Evolutionary conservation across 2,113 vertebrate genomes (phyloP).

Genomic region (Tylochromis polylepis): DNA sequence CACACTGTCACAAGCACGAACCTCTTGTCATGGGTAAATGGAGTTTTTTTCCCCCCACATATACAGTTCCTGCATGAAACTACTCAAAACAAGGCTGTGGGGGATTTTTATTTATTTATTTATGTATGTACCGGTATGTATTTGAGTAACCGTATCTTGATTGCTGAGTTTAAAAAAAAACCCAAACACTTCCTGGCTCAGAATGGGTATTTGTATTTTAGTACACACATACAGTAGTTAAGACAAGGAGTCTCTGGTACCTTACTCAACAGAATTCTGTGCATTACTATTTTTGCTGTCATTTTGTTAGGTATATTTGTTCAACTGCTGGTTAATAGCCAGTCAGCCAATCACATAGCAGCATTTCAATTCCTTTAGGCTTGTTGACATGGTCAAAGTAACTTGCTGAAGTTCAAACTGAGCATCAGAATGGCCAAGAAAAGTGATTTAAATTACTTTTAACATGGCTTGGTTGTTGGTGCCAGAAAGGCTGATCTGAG

Average conservation of each 20-base stretch:
- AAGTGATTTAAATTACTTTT: background rate
- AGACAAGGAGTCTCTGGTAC: background rate
- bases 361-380: background rate
- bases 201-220: rapidly evolving
- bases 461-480: background rate
- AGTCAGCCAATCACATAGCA: background rate
- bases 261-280: background rate
- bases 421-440: background rate
- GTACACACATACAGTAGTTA: background rate
- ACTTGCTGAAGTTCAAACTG: rapidly evolving
- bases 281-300: background rate
- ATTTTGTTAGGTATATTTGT: background rate
- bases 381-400: background rate
- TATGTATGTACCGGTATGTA: background rate
- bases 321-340: background rate
- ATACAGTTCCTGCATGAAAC: background rate
- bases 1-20: background rate
- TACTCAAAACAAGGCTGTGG: background rate
- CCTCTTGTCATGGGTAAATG: background rate
- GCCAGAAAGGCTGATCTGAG: background rate
- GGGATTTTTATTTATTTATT: background rate
- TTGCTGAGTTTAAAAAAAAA: background rate
- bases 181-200: background rate
- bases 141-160: background rate
- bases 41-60: background rate